phyloP scores from a whole-genome alignment of 1,140 invertebrate genomes.

The Phthorimaea operculella region DNA sequence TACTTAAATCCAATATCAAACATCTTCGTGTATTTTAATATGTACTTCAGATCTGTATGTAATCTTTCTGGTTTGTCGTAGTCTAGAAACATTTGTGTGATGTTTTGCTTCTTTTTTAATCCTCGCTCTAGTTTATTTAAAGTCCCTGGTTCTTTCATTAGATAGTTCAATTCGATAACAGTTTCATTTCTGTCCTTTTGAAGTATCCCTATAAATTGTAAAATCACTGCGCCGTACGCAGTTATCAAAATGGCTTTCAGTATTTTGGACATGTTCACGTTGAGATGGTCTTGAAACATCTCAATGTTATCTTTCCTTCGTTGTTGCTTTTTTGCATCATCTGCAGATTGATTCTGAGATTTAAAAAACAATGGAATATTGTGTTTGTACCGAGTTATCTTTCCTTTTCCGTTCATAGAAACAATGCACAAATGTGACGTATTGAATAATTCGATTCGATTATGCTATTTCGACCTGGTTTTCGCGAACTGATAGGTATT shows the following conservation, averaged over 20 bases:
- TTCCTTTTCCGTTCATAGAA: too few relatives aligned
- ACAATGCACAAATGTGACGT: too few relatives aligned
- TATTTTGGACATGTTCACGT: slow-evolving; percentile 29
- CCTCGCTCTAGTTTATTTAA: slow-evolving; percentile 7
- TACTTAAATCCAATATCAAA: slow-evolving; percentile 20
- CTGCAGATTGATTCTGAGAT: too few relatives aligned
- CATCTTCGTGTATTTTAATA: slow-evolving; percentile 37
- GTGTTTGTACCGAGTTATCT: too few relatives aligned
- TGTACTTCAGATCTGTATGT: slow-evolving; percentile 38
- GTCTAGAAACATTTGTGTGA: slow-evolving; percentile 10
- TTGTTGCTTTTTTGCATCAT: too few relatives aligned
- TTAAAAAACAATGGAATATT: too few relatives aligned
- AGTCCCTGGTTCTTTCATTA: slow-evolving; percentile 15
- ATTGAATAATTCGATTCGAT: too few relatives aligned
- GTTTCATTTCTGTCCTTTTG: slow-evolving; percentile 10
- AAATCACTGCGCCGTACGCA: slow-evolving; percentile 26
- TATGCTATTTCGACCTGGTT: too few relatives aligned
- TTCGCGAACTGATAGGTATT: too few relatives aligned
- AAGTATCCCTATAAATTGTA: slow-evolving; percentile 21
- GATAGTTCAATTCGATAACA: slow-evolving; percentile 34
- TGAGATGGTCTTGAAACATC: not conserved
- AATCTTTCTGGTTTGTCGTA: slow-evolving; percentile 27
- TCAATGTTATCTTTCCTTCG: too few relatives aligned
- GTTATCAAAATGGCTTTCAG: slow-evolving; percentile 24
- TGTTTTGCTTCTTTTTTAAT: slow-evolving; percentile 18